These are phyloP conservation scores for Monomorium pharaonis DNA, from an alignment of 1,140 invertebrate species.

Conservation along the genomic window DNA sequence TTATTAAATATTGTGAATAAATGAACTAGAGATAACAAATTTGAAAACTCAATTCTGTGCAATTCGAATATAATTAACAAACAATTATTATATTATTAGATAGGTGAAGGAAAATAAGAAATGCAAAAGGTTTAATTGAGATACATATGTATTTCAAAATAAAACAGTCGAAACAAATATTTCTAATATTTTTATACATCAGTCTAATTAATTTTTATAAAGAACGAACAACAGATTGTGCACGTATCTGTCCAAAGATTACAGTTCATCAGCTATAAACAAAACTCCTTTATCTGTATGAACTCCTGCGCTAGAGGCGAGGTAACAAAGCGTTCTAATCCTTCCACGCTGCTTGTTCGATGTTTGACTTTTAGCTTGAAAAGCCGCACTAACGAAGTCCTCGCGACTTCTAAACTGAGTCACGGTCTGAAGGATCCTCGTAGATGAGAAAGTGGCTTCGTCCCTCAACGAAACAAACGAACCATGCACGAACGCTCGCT, in stretches of 20 bases:
- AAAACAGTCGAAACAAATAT: conserved; percentile 3
- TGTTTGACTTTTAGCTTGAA: conserved; percentile 72
- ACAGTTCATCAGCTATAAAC: conserved; percentile 20
- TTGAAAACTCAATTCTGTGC: neutral
- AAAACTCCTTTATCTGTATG: conserved; percentile 16
- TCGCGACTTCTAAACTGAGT: conserved; percentile 53
- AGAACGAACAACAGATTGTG: neutral
- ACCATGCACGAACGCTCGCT: conserved; percentile 52
- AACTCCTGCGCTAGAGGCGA: neutral
- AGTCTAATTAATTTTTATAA: neutral
- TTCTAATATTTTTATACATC: neutral
- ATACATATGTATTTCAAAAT: neutral
- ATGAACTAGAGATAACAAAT: neutral
- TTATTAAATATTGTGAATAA: conserved; percentile 6
- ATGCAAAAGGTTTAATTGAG: neutral
- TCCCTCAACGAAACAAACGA: conserved; percentile 46
- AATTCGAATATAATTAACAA: neutral
- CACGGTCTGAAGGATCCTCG: conserved; percentile 36
- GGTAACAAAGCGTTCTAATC: conserved; percentile 71
- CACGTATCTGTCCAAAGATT: neutral
- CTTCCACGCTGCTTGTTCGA: conserved; percentile 38
- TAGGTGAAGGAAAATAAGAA: neutral
- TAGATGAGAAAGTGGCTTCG: conserved; percentile 32
- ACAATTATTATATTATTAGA: neutral
- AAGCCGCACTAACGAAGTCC: conserved; percentile 69